Evolutionary conservation across 2,797 vertebrate genomes (phyloP).

Genomic region (Paramormyrops hopkinsi): DNA sequence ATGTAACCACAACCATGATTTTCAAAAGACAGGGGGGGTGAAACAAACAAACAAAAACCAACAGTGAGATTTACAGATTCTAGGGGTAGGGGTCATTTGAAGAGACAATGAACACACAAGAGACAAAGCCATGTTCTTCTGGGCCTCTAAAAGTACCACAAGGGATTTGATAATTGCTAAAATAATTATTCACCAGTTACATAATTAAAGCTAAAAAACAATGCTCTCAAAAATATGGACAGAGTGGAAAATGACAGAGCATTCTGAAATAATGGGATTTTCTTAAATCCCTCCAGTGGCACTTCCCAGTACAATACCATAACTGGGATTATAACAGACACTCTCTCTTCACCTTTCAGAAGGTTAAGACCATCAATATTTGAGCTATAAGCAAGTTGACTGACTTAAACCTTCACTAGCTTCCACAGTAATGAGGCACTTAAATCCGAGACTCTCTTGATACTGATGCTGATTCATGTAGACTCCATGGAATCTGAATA

Average conservation of each 20-base stretch:
- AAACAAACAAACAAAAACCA: background rate
- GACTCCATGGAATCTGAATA: background rate
- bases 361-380: background rate
- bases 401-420: background rate
- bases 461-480: background rate
- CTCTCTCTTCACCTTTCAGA: background rate
- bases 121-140: background rate
- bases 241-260: background rate
- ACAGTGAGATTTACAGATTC: background rate
- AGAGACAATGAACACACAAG: background rate
- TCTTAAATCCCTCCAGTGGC: background rate
- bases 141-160: background rate
- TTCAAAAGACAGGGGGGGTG: constrained; percentile 15
- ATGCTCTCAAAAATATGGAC: background rate
- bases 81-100: background rate
- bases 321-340: background rate
- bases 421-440: background rate
- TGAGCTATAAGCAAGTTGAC: background rate
- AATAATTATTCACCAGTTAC: background rate
- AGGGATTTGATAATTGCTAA: background rate
- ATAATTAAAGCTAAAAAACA: constrained; percentile 1
- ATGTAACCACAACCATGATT: constrained; percentile 21
- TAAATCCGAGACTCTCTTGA: background rate
- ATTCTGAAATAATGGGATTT: background rate
- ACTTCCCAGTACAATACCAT: background rate